phyloP scores from a whole-genome alignment of 1,140 invertebrate species.

The Drosophila melanogaster region DNA sequence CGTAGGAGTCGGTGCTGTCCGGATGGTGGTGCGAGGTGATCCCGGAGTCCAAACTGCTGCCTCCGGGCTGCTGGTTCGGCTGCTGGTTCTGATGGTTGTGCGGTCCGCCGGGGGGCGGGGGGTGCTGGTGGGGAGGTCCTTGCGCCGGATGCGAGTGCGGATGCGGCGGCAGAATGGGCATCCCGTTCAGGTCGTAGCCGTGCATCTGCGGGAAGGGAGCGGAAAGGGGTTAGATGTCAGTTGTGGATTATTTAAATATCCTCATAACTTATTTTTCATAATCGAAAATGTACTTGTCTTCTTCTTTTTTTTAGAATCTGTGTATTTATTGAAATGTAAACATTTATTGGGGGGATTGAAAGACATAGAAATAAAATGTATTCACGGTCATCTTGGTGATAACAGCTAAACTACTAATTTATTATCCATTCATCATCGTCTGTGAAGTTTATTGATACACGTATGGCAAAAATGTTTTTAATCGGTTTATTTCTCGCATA shows the following conservation, averaged over 20 bases:
- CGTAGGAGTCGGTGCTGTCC: slow-evolving; percentile 94
- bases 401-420: background rate
- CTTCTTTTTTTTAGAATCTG: too few species aligned
- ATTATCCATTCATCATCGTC: slow-evolving; percentile 2
- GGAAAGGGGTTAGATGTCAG: too few species aligned
- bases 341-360: too few species aligned
- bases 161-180: slow-evolving; percentile 85
- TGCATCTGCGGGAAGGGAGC: slow-evolving; percentile 89
- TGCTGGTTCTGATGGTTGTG: slow-evolving; percentile 51
- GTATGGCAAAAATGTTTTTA: background rate
- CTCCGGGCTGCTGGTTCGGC: slow-evolving; percentile 73
- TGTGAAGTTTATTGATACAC: background rate
- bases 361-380: background rate
- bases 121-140: slow-evolving; percentile 48
- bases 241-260: too few species aligned
- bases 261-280: too few species aligned
- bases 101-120: slow-evolving; percentile 34
- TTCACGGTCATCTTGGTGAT: background rate
- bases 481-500: background rate
- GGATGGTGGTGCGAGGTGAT: slow-evolving; percentile 87
- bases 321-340: too few species aligned
- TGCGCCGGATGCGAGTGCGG: slow-evolving; percentile 83
- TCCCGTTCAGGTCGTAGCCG: slow-evolving; percentile 91
- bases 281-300: too few species aligned
- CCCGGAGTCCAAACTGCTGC: slow-evolving; percentile 84